Percentiles rank a stretch among this genome's conserved stretches.
Evolutionary conservation across 2,797 vertebrate genomes (phyloP).

Genomic region (Emydoidea blandingii): DNA sequence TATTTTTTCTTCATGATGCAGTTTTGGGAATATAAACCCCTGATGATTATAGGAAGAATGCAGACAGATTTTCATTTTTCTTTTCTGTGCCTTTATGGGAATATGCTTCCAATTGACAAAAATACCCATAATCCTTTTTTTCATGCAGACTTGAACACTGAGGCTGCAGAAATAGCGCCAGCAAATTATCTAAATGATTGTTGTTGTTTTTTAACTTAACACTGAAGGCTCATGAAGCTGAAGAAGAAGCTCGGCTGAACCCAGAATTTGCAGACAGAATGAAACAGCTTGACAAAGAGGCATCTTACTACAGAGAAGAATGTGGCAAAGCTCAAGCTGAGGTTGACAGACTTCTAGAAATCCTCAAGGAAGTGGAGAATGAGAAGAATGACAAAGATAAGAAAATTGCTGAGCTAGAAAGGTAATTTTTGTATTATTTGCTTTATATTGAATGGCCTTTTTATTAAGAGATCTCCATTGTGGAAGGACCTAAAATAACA

Average conservation of each 20-base stretch:
- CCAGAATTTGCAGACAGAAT: constrained; percentile 92
- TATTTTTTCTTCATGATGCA: background rate
- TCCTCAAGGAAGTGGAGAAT: constrained; percentile 92
- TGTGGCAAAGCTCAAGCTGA: constrained; percentile 92
- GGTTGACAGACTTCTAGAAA: constrained; percentile 92
- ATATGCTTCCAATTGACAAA: constrained; percentile 60
- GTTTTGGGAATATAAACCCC: background rate
- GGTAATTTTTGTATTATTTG: constrained; percentile 80
- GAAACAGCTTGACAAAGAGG: constrained; percentile 93
- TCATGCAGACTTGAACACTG: constrained; percentile 51
- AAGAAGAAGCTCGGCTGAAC: constrained; percentile 88
- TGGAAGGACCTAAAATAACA: background rate
- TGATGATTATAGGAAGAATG: background rate
- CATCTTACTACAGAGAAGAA: constrained; percentile 92
- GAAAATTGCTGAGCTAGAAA: constrained; percentile 94
- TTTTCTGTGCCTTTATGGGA: background rate
- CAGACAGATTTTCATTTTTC: background rate
- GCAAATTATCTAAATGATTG: constrained; percentile 49
- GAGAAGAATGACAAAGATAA: constrained; percentile 94
- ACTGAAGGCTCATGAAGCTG: constrained; percentile 89
- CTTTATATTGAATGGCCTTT: background rate
- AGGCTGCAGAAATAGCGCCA: constrained; percentile 19
- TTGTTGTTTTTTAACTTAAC: constrained; percentile 70
- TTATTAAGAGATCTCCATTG: background rate
- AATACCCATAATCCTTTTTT: constrained; percentile 81